A percentile compares a stretch with the other conserved stretches of the same genome.
Conservation (phyloP, 2,113 vertebrate genomes). For the Ursus arctos region DNA sequence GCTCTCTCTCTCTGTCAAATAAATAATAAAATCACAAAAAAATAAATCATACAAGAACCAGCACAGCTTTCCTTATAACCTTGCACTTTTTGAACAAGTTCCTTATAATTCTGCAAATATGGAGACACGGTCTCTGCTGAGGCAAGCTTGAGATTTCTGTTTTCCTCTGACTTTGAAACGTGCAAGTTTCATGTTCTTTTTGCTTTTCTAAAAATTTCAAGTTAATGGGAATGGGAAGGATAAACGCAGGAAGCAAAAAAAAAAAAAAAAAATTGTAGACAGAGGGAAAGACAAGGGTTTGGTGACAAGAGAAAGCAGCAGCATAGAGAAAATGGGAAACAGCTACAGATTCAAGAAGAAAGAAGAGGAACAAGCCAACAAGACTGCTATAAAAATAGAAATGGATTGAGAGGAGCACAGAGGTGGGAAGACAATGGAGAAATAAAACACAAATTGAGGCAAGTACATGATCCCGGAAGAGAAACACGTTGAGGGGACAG, state of each 20-base stretch:
- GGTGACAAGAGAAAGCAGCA: not conserved
- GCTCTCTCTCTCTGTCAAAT: not conserved
- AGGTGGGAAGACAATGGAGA: not conserved
- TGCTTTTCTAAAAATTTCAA: slow-evolving; percentile 36
- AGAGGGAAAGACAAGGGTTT: not conserved
- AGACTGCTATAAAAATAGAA: slow-evolving; percentile 12
- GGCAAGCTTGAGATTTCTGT: not conserved
- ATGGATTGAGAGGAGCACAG: not conserved
- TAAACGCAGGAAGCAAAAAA: slow-evolving; percentile 10
- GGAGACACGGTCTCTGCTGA: not conserved
- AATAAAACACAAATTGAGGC: not conserved
- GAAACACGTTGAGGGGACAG: not conserved
- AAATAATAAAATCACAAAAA: not conserved
- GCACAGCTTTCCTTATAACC: not conserved
- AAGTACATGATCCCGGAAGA: not conserved
- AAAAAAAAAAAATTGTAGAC: not conserved
- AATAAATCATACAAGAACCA: not conserved
- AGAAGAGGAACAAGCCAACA: not conserved
- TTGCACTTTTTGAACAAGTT: not conserved
- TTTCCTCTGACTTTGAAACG: slow-evolving; percentile 32
- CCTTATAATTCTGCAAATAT: not conserved
- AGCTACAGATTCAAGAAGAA: not conserved
- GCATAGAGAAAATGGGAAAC: not conserved
- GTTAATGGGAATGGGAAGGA: not conserved
- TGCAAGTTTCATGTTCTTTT: not conserved